Base-by-base conservation (phyloP, 2,888 invertebrate species). In the Girardia tigrina region DNA sequence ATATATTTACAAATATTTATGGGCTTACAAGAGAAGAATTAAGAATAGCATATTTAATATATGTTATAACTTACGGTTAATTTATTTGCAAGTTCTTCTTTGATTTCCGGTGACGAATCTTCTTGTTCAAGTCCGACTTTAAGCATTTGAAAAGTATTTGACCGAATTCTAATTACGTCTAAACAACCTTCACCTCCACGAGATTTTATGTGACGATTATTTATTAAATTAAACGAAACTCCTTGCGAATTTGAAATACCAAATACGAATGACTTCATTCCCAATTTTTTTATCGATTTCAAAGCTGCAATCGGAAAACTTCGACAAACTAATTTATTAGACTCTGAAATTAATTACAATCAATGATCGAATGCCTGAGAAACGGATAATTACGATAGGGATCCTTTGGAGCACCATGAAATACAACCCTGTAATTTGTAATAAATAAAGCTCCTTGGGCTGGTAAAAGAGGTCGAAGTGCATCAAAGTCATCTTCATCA, bases 401-500 rank as follows among this genome's bases (percentile, higher is more conserved):
- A 86, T 97, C 95, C 80, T 92, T 91, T 0, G 97, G 95, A 73
- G 90, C 90, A 80, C 97, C 94, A 83, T 91, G 91, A 86, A 97
- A 98, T 56, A 97, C 89, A 77, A 98, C 88, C 75, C 97, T 87
- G 86, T 98, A 98, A 85, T 94, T 95, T 75, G 95, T 94, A 78
- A 98, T 89, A 86, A 94, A 97, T 74, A 98, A 88, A 0, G 94
- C 95, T 42, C 97, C 97, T 85, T 95, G 94, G 0, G 97, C 94
- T 20, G 97, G 97, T 80, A 97, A 86, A 74, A 83, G 80, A 70
- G 80, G 78, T 56, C 73, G 29, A 26, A 76, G 75, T 8, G 36
- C 56, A 14, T 74, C 74, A 23, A 56, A 69, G 14, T 74, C 74
- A 28, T 74, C 74, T 4, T 29, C 28, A n/a, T 75, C 75, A 2